Evolutionary conservation across 2,888 invertebrate species (phyloP), one percentile per base, ranked within the genome.

Genomic region (Lacanobia wlatinum): DNA sequence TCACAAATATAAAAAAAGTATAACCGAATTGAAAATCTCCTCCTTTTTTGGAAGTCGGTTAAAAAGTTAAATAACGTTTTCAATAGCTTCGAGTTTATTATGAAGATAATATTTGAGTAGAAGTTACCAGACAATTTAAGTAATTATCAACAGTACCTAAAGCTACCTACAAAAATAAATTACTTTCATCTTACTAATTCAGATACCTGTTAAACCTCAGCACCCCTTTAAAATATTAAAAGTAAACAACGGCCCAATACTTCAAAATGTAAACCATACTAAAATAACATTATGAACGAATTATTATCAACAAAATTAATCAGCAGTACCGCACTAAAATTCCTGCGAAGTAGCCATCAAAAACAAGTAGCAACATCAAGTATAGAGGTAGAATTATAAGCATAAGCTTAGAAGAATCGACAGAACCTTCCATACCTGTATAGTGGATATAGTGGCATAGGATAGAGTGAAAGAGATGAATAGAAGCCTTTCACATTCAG

Each of bases 231-330:
- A 46, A 38, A 48, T 40, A 53, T 52, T 65, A 56, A 73, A 79
- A 65, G 18, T 43, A 67, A 59, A 68, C 75, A 80, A 55, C n/a
- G 10, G 9, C 10, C 38, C 6, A 53, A 34, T 59, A 69, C 52
- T 76, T 66, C 5, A 55, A 60, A 43, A 67, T 71, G 4, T 69
- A 72, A 56, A 70, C 46, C 53, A 50, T 64, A 53, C 40, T 63
- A 67, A 71, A 75, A 66, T 66, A 76, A 73, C 69, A 80, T 77
- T 78, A 65, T 73, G 71, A 68, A 64, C 43, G 34, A 76, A 76
- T 83, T 80, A 79, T 76, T 82, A 81, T 78, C 66, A 81, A 83
- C 79, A 81, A 84, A 84, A 76, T 83, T 88, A 86, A 86, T 84
- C 80, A 84, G 73, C 65, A 70, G 69, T 67, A 18, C 65, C 70